Evolutionary conservation across 2,888 invertebrate species (phyloP).

Genomic region (Sinohyriopsis cumingii): DNA sequence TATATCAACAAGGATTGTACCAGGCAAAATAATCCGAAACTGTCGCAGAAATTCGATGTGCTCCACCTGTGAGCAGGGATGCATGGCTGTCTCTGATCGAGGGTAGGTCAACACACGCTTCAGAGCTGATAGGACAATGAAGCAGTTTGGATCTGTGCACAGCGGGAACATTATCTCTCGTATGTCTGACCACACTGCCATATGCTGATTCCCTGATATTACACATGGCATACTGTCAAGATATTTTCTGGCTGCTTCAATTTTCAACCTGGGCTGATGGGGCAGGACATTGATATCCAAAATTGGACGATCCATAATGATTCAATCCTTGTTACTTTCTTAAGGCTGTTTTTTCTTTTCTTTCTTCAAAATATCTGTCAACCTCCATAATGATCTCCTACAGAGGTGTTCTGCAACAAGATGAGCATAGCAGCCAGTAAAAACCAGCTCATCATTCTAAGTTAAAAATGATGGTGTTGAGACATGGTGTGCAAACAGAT

Average conservation of each 20-base stretch:
- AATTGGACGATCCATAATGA: no score
- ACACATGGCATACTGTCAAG: conserved; percentile 37
- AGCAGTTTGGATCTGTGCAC: conserved; percentile 38
- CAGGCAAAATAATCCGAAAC: conserved; percentile 40
- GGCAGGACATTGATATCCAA: no score
- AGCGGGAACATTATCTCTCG: conserved; percentile 45
- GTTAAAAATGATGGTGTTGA: no score
- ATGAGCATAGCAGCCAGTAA: no score
- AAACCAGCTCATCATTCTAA: no score
- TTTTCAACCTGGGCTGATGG: conserved; percentile 1
- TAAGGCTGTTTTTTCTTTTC: no score
- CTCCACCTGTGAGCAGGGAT: conserved; percentile 41
- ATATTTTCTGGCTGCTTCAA: conserved; percentile 23
- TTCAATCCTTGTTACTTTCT: no score
- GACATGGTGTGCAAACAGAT: no score
- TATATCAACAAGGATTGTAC: conserved; percentile 46
- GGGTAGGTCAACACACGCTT: conserved; percentile 39
- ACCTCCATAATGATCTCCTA: no score
- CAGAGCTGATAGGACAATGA: conserved; percentile 41
- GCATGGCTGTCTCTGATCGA: conserved; percentile 25
- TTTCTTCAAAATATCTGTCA: no score
- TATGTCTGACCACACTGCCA: conserved; percentile 49
- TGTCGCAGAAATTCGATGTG: conserved; percentile 42
- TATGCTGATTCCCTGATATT: conserved; percentile 13
- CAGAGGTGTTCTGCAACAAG: no score